Conservation (phyloP, 2,797 vertebrate genomes). For the Myotis vivesi region DNA sequence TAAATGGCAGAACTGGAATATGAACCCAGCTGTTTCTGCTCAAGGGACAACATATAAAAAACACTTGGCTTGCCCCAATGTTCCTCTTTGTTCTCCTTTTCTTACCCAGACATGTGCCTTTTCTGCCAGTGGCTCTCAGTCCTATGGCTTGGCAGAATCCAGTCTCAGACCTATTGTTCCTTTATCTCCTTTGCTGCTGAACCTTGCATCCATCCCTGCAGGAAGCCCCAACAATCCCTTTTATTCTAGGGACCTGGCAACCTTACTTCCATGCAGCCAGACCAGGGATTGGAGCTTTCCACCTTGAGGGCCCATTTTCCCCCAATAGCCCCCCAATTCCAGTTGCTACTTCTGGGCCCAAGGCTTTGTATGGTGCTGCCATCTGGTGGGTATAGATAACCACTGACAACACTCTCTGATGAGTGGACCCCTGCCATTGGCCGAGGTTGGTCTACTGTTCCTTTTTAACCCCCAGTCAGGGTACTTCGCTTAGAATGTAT, state of each 20-base stretch:
- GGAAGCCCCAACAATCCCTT: background rate
- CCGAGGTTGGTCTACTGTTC: background rate
- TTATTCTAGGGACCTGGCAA: background rate
- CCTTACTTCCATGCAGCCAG: background rate
- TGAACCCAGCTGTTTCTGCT: background rate
- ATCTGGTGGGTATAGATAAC: slow-evolving; percentile 63
- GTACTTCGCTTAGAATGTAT: background rate
- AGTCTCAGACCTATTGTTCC: background rate
- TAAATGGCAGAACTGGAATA: background rate
- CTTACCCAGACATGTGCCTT: background rate
- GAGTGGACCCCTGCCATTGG: background rate
- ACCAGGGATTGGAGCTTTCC: background rate
- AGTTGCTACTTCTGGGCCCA: background rate
- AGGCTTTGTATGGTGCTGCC: slow-evolving; percentile 70
- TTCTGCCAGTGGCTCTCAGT: background rate
- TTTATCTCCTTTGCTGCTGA: background rate
- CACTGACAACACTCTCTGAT: slow-evolving; percentile 13
- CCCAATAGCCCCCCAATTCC: background rate
- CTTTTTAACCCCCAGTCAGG: background rate
- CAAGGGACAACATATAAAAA: background rate
- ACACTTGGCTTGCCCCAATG: background rate
- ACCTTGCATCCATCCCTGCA: background rate
- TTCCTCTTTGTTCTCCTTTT: background rate
- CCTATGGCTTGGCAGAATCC: background rate
- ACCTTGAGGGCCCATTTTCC: background rate